Percentiles rank a stretch among this genome's conserved stretches.
Evolutionary conservation across 2,888 invertebrate genomes (phyloP).

Genomic region (Xestia rhomboidea): DNA sequence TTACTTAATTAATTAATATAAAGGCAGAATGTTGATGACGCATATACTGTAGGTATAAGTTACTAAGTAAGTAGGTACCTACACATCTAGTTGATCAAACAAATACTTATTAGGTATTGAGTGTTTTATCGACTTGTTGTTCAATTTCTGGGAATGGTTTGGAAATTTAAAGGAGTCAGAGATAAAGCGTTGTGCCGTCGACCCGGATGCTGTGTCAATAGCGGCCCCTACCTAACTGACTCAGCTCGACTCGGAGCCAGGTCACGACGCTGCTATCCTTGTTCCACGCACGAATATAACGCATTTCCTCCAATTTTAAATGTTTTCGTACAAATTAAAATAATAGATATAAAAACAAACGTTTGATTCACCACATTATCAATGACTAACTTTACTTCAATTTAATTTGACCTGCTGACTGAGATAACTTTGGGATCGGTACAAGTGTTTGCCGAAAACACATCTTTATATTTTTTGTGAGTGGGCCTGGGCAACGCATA

Average conservation of each 20-base stretch:
- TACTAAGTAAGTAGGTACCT: background rate
- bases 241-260: constrained; percentile 71
- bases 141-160: constrained; percentile 60
- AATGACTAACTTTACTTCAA: constrained; percentile 31
- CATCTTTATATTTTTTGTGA: constrained; percentile 23
- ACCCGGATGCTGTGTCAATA: constrained; percentile 80
- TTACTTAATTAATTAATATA: background rate
- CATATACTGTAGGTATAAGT: background rate
- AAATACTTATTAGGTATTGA: background rate
- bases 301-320: constrained; percentile 61
- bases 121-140: background rate
- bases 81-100: background rate
- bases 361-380: constrained; percentile 45
- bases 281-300: constrained; percentile 57
- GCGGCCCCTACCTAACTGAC: constrained; percentile 71
- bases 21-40: background rate
- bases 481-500: constrained; percentile 8
- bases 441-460: constrained; percentile 33
- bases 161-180: constrained; percentile 71
- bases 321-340: constrained; percentile 27
- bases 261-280: constrained; percentile 76
- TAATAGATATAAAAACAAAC: constrained; percentile 20
- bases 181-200: constrained; percentile 75
- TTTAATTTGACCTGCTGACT: constrained; percentile 38
- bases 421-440: constrained; percentile 32